Evolutionary conservation across 2,113 vertebrate genomes (phyloP).

Genomic region (Sinocyclocheilus anshuiensis): DNA sequence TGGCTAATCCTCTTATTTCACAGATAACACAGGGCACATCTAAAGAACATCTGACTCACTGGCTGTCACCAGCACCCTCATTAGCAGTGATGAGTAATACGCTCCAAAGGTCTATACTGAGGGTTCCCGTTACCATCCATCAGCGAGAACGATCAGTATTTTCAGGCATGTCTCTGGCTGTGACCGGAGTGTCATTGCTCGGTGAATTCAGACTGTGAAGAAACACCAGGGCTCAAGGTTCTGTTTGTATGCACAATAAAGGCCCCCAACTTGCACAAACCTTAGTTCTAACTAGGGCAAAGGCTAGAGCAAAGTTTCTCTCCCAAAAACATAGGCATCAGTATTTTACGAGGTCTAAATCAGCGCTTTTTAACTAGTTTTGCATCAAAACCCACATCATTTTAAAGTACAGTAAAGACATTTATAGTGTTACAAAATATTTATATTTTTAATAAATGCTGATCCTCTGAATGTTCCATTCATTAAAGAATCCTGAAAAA

Average conservation of each 20-base stretch:
- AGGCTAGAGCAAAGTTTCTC: slow-evolving; percentile 13
- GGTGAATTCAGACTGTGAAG: slow-evolving; percentile 28
- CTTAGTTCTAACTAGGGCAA: slow-evolving; percentile 32
- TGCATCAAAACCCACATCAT: neutral
- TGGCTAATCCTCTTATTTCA: slow-evolving; percentile 10
- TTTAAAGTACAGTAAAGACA: neutral
- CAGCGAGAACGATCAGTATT: slow-evolving; percentile 22
- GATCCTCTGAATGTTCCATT: no score
- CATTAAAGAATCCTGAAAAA: no score
- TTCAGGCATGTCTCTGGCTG: slow-evolving; percentile 17
- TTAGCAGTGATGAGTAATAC: slow-evolving; percentile 26
- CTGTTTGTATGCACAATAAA: slow-evolving; percentile 40
- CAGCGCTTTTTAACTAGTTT: neutral
- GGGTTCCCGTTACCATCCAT: slow-evolving; percentile 31
- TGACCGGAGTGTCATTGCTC: slow-evolving; percentile 24
- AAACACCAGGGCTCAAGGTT: slow-evolving; percentile 39
- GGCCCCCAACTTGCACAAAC: slow-evolving; percentile 40
- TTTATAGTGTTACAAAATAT: neutral
- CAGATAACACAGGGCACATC: slow-evolving; percentile 20
- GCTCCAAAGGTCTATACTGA: slow-evolving; percentile 34
- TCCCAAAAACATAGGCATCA: neutral
- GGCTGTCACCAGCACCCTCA: slow-evolving; percentile 32
- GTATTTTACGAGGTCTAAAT: neutral
- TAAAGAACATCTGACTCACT: slow-evolving; percentile 27
- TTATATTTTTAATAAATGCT: neutral